Base-by-base conservation (phyloP, 1,140 invertebrate genomes). In the Zaprionus taronus region DNA sequence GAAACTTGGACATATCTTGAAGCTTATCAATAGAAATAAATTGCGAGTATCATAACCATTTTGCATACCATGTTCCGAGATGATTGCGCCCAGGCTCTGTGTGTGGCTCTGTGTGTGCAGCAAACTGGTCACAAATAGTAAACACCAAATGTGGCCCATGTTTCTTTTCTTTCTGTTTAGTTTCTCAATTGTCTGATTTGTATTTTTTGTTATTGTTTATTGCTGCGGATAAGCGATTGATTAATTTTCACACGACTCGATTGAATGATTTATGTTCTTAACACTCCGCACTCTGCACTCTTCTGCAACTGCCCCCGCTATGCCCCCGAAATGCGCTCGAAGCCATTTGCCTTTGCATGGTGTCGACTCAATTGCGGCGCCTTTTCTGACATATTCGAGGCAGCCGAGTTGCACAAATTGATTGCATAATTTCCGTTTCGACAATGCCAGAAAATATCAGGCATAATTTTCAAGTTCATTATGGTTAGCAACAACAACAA, bases 381-480 rank as follows among this genome's bases (percentile, higher is more conserved):
- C 61, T 71, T 7, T 64, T 63, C 67, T 81, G 79, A 63, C 82
- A 85, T 76, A 81, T 81, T 85, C 51, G 49, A 82, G 76, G 69
- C 74, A 71, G 61, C 71, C 81, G 79, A 89, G 71, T 87, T 81
- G 84, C 84, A 87, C 74, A 87, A 87, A 87, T 87, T 87, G 78
- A 89, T 89, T 89, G 85, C 84, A 84, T 87, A 87, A 89, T 87
- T 84, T 89, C 84, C 81, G 85, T 47, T 71, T 26, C 14, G 67
- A 63, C 69, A 73, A 77, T 62, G 24, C 80, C 72, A 69, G 41
- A 77, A 72, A 83, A 80, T 83, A 65, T 58, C 67, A 63, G 24
- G 41, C 53, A 49, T 47, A 62, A 79, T 75, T 89, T 83, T 89
- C 84, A 84, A 89, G 83, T 89, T 89, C 84, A 89, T 81, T 60